A percentile compares a stretch with the other conserved stretches of the same genome.
Conservation (phyloP, 2,113 vertebrate genomes). For the Micronycteris hirsuta region DNA sequence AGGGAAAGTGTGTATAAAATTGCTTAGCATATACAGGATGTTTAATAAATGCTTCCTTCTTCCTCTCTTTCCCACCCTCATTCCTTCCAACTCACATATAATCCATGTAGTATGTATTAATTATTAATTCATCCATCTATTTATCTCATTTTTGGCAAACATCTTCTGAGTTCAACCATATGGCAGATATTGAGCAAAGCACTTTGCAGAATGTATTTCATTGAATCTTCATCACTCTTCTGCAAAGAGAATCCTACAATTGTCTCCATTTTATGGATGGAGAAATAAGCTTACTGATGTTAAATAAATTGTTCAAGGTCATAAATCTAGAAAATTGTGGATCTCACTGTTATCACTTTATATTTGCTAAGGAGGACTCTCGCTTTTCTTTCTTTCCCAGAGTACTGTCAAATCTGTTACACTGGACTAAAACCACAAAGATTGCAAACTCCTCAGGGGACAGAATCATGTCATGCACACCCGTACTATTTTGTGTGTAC, state of each 20-base stretch:
- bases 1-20: not conserved
- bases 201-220: not conserved
- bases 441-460: not conserved
- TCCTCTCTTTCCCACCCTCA: not conserved
- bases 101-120: not conserved
- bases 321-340: not conserved
- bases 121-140: not conserved
- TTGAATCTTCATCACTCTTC: not conserved
- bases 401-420: not conserved
- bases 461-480: not conserved
- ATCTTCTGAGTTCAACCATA: not conserved
- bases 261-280: not conserved
- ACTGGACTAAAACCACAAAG: not conserved
- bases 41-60: not conserved
- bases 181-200: not conserved
- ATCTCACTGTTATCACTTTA: not conserved
- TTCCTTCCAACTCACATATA: not conserved
- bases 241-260: not conserved
- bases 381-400: not conserved
- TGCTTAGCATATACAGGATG: not conserved
- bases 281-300: not conserved
- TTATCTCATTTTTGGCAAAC: not conserved
- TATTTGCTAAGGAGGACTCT: not conserved
- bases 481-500: not conserved
- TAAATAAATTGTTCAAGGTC: not conserved